Evolutionary conservation across 2,113 vertebrate species (phyloP).

Genomic region (Tauraco erythrolophus): DNA sequence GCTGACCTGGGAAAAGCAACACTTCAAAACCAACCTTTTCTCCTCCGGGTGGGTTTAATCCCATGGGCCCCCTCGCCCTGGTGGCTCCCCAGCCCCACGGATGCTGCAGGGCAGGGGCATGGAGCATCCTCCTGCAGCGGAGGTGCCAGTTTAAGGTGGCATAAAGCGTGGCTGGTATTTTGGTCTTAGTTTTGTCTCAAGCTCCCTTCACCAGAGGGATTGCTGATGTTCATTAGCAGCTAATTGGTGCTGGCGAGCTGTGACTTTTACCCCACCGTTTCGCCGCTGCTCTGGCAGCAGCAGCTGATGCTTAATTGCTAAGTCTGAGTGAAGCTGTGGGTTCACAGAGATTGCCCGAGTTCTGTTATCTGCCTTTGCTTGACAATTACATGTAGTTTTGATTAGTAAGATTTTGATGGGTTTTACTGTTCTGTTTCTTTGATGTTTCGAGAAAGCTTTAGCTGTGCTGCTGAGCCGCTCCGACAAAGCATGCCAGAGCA

Average conservation of each 20-base stretch:
- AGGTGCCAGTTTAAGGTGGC: background rate
- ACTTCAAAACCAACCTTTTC: background rate
- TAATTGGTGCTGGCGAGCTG: slow-evolving; percentile 58
- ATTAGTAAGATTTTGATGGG: slow-evolving; percentile 64
- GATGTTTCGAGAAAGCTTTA: slow-evolving; percentile 49
- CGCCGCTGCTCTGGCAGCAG: background rate
- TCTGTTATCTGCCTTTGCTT: slow-evolving; percentile 33
- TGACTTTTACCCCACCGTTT: slow-evolving; percentile 28
- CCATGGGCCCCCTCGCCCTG: background rate
- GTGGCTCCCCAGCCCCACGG: background rate
- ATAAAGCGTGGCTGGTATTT: background rate
- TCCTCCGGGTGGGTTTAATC: background rate
- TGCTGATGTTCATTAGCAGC: slow-evolving; percentile 65
- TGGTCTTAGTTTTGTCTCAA: background rate
- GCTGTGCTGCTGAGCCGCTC: background rate
- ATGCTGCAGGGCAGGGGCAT: background rate
- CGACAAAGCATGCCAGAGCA: background rate
- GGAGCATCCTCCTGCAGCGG: background rate
- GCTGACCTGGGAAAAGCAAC: background rate
- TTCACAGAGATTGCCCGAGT: slow-evolving; percentile 31
- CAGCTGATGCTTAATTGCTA: slow-evolving; percentile 58
- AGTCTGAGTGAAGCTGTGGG: slow-evolving; percentile 54
- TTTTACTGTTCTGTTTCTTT: slow-evolving; percentile 59
- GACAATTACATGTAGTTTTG: slow-evolving; percentile 64
- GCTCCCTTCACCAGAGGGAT: background rate